A percentile compares a stretch with the other conserved stretches of the same genome.
Conservation (phyloP, 2,888 invertebrate species). For the Sthenelais limicola region DNA sequence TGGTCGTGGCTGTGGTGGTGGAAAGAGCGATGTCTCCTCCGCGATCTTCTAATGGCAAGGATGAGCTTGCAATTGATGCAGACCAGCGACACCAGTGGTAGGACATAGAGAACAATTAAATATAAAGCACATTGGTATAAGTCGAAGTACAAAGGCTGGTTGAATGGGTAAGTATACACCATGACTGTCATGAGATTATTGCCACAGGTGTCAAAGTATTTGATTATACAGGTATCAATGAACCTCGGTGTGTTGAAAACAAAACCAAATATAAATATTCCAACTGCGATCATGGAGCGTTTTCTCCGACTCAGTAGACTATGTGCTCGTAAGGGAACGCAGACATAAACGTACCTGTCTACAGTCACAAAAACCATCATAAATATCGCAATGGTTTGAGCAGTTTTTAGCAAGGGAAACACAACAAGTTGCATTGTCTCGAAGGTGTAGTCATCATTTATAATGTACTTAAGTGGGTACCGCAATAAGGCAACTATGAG, state of each 20-base stretch:
- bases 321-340: conserved; percentile 47
- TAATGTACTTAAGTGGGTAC: conserved; percentile 50
- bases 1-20: conserved; percentile 44
- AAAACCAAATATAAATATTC: conserved; percentile 46
- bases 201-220: conserved; percentile 26
- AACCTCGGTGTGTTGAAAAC: conserved; percentile 50
- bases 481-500: conserved; percentile 45
- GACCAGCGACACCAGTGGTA: conserved; percentile 47
- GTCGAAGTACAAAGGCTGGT: conserved; percentile 44
- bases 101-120: conserved; percentile 48
- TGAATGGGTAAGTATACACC: conserved; percentile 45
- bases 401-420: conserved; percentile 50
- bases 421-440: conserved; percentile 46
- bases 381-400: conserved; percentile 52
- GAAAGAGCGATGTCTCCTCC: conserved; percentile 28
- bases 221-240: conserved; percentile 47
- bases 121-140: conserved; percentile 49
- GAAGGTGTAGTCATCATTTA: conserved; percentile 28
- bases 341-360: conserved; percentile 51
- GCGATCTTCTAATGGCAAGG: conserved; percentile 46
- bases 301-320: conserved; percentile 43
- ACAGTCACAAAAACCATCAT: conserved; percentile 52
- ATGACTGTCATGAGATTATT: conserved; percentile 23
- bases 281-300: conserved; percentile 37
- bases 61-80: conserved; percentile 49